These are phyloP conservation scores for Caenorhabditis panamensis DNA, from an alignment of 2,888 invertebrate genomes.

Conservation along the genomic window DNA sequence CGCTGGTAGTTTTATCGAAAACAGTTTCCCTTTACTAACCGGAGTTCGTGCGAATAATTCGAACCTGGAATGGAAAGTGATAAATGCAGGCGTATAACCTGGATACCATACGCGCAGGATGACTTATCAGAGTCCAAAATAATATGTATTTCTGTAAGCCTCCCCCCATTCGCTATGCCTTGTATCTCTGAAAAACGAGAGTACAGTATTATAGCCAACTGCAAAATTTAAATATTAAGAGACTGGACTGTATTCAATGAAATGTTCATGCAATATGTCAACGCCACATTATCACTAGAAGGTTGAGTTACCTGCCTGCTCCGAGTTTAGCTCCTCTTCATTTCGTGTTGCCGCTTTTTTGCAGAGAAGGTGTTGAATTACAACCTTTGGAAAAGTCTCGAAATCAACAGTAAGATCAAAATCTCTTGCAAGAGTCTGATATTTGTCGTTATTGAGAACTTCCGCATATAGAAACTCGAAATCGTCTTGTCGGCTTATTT, in stretches of 20 bases:
- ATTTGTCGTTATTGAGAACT: slow-evolving; percentile 49
- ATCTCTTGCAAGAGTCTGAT: slow-evolving; percentile 44
- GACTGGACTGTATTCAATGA: too few species aligned
- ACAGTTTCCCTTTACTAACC: slow-evolving; percentile 40
- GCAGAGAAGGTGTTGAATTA: slow-evolving; percentile 45
- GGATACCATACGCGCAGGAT: slow-evolving; percentile 15
- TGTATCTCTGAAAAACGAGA: background rate
- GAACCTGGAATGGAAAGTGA: slow-evolving; percentile 17
- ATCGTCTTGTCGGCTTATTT: slow-evolving; percentile 47
- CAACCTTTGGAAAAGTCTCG: slow-evolving; percentile 49
- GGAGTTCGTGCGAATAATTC: slow-evolving; percentile 53
- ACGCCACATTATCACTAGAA: too few species aligned
- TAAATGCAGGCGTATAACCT: background rate
- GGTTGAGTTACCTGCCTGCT: background rate
- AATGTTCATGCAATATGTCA: too few species aligned
- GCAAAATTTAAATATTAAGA: too few species aligned
- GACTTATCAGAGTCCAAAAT: slow-evolving; percentile 40
- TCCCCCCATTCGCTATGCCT: slow-evolving; percentile 15
- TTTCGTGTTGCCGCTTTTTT: slow-evolving; percentile 10
- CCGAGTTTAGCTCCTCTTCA: background rate
- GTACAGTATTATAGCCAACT: too few species aligned
- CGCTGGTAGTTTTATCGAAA: slow-evolving; percentile 30
- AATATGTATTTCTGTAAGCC: slow-evolving; percentile 41
- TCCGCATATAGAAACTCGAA: slow-evolving; percentile 58
- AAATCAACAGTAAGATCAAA: slow-evolving; percentile 57